These are phyloP conservation scores for Zosterops japonicus DNA, from an alignment of 2,113 vertebrate genomes.

Conservation along the genomic window DNA sequence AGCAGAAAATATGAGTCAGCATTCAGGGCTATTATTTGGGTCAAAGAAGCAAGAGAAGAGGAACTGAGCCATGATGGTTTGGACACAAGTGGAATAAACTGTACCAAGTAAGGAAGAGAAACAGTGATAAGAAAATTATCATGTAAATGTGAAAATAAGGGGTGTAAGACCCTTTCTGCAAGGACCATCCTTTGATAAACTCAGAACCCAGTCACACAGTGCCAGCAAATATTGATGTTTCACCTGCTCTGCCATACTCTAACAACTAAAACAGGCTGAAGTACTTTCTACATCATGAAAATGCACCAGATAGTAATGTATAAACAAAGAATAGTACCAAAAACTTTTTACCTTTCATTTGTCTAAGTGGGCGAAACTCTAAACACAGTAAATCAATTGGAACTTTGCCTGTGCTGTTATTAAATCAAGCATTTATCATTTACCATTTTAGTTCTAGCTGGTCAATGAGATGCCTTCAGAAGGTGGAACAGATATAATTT, in stretches of 20 bases:
- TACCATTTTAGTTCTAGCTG: background rate
- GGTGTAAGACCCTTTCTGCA: background rate
- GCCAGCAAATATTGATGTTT: background rate
- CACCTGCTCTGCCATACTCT: background rate
- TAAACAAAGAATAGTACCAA: background rate
- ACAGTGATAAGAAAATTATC: background rate
- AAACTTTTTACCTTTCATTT: background rate
- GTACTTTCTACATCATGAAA: background rate
- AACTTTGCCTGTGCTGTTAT: background rate
- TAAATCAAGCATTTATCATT: background rate
- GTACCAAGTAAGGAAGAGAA: background rate
- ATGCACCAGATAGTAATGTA: background rate
- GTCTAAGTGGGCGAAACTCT: background rate
- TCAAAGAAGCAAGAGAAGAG: background rate
- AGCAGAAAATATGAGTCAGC: background rate
- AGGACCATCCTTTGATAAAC: background rate
- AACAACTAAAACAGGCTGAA: background rate
- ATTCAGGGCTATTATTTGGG: background rate
- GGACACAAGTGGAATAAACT: background rate
- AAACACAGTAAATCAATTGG: background rate
- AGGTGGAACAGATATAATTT: background rate
- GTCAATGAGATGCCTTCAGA: background rate
- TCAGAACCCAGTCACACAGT: background rate
- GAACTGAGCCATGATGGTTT: background rate
- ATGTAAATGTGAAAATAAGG: background rate